Evolutionary conservation across 2,888 invertebrate genomes (phyloP), one percentile per base, ranked within the genome.

Genomic region (Theristus sp.): DNA sequence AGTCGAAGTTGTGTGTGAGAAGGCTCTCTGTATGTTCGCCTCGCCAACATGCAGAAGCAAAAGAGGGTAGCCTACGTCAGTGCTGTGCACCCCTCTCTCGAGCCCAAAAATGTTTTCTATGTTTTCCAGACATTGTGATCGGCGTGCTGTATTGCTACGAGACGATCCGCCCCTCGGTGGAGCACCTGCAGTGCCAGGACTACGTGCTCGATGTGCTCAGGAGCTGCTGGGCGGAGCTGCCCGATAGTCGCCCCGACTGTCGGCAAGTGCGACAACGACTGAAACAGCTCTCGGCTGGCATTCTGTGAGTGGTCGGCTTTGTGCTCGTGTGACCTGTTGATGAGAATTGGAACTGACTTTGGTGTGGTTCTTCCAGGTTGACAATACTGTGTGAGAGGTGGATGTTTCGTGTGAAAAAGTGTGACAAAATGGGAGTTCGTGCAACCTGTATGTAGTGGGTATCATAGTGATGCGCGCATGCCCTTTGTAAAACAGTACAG

Each of bases 191-290:
- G 62, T 84, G 84, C 73, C 84, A 86, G 62, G 87, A 87, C 65
- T 89, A 85, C 75, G 82, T 90, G 62, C 77, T 86, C 63, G 81
- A 82, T 65, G 84, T 85, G 70, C 88, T 93, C 81, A 82, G 81
- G 65, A 80, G 82, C 0, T 87, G 88, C 71, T 89, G 89, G 88
- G 82, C 84, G 65, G 87, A 88, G 74, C 81, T 84, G 59, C 81
- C 87, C 0, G 86, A 87, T 61, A 78, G 81, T 13, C 79, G 91
- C 1, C 89, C 89, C 0, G 89, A 88, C 67, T 82, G 88, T 65
- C 77, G 84, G 58, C 82, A 84, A 20, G 84, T 88, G 13, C 79
- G 86, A 58, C 79, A 84, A 1, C 79, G 83, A 60, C 79, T 89
- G 0, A 87, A 88, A 75, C 85, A 85, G 68, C 83, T 89, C 82